Conservation (phyloP, 2,113 vertebrate species). For the Salvelinus alpinus region DNA sequence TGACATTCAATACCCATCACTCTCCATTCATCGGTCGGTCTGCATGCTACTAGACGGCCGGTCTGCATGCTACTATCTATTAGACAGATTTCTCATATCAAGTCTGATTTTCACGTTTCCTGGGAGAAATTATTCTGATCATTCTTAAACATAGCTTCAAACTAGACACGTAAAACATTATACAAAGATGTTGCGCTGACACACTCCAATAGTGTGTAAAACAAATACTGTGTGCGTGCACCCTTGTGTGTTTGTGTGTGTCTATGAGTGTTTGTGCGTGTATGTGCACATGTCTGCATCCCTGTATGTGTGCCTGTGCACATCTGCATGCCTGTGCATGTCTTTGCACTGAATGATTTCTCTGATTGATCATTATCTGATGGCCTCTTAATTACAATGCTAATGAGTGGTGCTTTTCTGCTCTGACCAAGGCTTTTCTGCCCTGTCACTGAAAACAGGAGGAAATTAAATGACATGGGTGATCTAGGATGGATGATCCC, state of each 20-base stretch:
- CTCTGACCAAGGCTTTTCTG: slow-evolving; percentile 21
- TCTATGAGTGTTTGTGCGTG: neutral
- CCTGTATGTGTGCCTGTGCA: slow-evolving; percentile 10
- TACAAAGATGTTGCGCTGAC: too few relatives aligned
- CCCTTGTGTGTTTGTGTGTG: slow-evolving; percentile 7
- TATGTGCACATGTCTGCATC: slow-evolving; percentile 14
- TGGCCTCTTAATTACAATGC: slow-evolving; percentile 80
- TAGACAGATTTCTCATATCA: neutral
- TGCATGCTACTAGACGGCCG: neutral
- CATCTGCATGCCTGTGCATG: slow-evolving; percentile 6
- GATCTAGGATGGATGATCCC: slow-evolving; percentile 75
- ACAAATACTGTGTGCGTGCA: neutral
- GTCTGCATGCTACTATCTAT: neutral
- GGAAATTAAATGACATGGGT: slow-evolving; percentile 70
- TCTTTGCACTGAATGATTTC: slow-evolving; percentile 40
- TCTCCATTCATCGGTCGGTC: neutral
- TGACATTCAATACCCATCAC: slow-evolving; percentile 9
- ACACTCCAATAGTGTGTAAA: neutral
- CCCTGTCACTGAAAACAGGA: slow-evolving; percentile 57
- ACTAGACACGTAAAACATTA: too few relatives aligned
- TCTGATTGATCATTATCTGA: slow-evolving; percentile 78
- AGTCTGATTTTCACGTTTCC: too few relatives aligned
- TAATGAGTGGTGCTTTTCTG: slow-evolving; percentile 65
- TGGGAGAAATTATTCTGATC: too few relatives aligned
- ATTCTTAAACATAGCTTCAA: too few relatives aligned